These are phyloP conservation scores for Ibidorhyncha struthersii DNA, from an alignment of 2,113 vertebrate species.

Conservation along the genomic window DNA sequence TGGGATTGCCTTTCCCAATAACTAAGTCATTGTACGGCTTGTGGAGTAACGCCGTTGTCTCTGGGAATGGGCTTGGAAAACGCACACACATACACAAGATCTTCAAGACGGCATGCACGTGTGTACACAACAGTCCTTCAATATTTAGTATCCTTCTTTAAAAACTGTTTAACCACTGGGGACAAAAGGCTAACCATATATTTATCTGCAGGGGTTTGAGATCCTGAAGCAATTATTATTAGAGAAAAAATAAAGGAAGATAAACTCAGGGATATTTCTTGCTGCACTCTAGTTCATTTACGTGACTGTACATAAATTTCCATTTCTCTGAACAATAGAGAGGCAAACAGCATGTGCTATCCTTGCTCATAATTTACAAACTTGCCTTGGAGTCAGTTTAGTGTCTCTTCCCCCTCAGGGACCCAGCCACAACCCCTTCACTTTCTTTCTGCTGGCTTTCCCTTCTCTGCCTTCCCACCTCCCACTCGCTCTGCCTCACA, in stretches of 20 bases:
- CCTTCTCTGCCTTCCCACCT: not conserved
- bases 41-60: not conserved
- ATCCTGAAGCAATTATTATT: constrained; percentile 32
- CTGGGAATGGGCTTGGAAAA: not conserved
- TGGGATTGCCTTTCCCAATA: not conserved
- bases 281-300: constrained; percentile 12
- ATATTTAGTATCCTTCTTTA: constrained; percentile 5
- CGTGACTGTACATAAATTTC: constrained; percentile 36
- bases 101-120: not conserved
- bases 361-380: not conserved
- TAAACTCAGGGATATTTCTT: constrained; percentile 14
- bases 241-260: not conserved
- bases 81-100: not conserved
- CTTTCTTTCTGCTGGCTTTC: not conserved
- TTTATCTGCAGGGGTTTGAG: not conserved
- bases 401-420: not conserved
- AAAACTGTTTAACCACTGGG: not conserved
- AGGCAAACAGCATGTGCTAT: not conserved
- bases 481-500: not conserved
- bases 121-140: not conserved
- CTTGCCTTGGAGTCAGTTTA: not conserved
- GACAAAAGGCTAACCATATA: not conserved
- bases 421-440: not conserved
- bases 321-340: not conserved
- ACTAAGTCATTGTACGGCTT: not conserved